Evolutionary conservation across 2,888 invertebrate species (phyloP), one percentile per base, ranked within the genome.

Genomic region (Ceraclea dissimilis): DNA sequence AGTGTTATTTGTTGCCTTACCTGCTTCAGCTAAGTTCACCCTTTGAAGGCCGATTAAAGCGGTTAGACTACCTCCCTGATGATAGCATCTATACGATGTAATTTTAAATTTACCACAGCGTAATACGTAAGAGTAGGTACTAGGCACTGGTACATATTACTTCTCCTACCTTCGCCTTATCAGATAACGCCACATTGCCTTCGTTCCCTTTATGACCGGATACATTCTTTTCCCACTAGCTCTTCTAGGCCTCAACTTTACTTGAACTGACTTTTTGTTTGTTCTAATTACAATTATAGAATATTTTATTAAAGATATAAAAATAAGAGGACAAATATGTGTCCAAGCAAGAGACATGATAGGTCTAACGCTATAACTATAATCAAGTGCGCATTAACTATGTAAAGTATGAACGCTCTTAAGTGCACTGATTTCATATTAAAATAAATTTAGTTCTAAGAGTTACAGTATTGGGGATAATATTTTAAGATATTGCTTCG

Each of bases 91-190:
- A 16, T 13, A 39, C 39, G 26, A 18, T 39, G 54, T 54, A 43
- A 54, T 54, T 54, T 54, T 49, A 49, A 54, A 54, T 54, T 54
- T 54, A 54, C 49, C 49, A 39, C 43, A 18, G 49, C 34, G 21
- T 16, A 31, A 8, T 6, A 11, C 11, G 31, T 11, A n/a, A 39
- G 4, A 8, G 39, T n/a, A 16, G 39, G 26, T 26, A 26, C 5
- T 26, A 26, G 26, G 5, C 10, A 26, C 2, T 31, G 31, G 8
- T 39, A 39, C 39, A 39, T 39, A 39, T 26, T 6, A 26, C 26
- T 10, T 6, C 26, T 10, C 4, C 26, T 16, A 39, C 39, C 39
- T 13, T 26, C 39, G 8, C 5, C 20, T 47, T 54, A 54, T 54
- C 54, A 49, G 54, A 54, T 54, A 26, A 49, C 22, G 47, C 47